Evolutionary conservation across 2,888 invertebrate species (phyloP).

Genomic region (Lymantria dispar): DNA sequence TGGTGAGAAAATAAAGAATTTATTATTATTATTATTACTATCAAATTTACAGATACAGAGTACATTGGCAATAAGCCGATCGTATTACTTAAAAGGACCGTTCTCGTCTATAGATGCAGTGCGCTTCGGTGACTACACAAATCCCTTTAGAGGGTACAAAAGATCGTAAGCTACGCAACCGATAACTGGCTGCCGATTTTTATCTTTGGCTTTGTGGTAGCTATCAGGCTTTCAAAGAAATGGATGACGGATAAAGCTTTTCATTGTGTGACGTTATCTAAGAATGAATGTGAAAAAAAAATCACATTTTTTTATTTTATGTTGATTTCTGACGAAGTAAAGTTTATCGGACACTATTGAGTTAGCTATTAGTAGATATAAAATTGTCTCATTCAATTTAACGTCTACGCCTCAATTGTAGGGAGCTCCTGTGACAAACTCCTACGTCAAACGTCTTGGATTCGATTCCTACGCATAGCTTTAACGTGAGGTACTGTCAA

Average conservation of each 20-base stretch:
- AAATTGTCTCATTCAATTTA: too few species aligned
- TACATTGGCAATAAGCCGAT: constrained; percentile 24
- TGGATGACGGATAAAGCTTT: constrained; percentile 34
- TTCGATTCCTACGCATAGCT: too few species aligned
- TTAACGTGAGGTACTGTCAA: too few species aligned
- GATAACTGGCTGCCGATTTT: constrained; percentile 52
- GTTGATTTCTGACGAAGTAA: too few species aligned
- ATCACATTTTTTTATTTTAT: constrained; percentile 5
- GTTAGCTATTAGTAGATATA: too few species aligned
- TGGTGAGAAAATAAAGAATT: too few species aligned
- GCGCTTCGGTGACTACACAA: constrained; percentile 41
- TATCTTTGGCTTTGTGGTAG: constrained; percentile 48
- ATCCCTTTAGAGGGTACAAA: constrained; percentile 45
- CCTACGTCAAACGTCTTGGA: too few species aligned
- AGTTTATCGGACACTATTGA: too few species aligned
- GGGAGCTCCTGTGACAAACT: too few species aligned
- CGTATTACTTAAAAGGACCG: constrained; percentile 33
- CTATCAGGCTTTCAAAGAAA: constrained; percentile 43
- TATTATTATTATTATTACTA: too few species aligned
- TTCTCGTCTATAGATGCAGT: constrained; percentile 26
- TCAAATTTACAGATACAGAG: neutral
- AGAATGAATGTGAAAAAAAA: constrained; percentile 11
- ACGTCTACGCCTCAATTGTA: too few species aligned
- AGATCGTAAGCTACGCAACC: constrained; percentile 39
- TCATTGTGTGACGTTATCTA: constrained; percentile 13